Conservation (phyloP, 2,888 invertebrate genomes). For the Merodon equestris region DNA sequence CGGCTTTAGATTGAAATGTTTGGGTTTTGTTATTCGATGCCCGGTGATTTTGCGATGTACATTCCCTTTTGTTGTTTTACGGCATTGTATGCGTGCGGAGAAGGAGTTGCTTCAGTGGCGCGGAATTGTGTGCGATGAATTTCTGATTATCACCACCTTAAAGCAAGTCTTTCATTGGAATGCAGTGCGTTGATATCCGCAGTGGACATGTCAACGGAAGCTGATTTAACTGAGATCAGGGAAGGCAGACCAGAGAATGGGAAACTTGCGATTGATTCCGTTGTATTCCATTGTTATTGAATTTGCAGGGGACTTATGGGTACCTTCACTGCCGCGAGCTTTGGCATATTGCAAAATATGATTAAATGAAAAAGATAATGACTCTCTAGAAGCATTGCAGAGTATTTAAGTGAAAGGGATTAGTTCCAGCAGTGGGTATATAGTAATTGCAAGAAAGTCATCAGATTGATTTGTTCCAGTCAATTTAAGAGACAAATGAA, state of each 20-base stretch:
- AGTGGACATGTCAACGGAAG: conserved; percentile 15
- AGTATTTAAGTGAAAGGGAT: conserved; percentile 18
- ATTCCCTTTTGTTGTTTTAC: background rate
- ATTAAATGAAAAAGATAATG: conserved; percentile 8
- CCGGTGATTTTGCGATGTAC: conserved; percentile 1
- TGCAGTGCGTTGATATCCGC: conserved; percentile 8
- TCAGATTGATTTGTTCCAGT: no score
- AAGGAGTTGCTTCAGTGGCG: background rate
- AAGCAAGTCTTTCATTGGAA: conserved; percentile 39
- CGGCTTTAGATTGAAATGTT: conserved; percentile 17
- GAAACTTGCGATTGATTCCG: conserved; percentile 1
- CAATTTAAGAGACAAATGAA: background rate
- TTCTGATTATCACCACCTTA: conserved; percentile 28
- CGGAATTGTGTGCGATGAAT: conserved; percentile 49
- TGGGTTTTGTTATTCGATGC: background rate
- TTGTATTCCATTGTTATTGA: conserved; percentile 18
- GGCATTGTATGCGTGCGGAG: no score
- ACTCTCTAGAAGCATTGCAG: conserved; percentile 1
- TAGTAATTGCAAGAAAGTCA: no score
- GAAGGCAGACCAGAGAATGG: no score
- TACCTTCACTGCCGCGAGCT: background rate
- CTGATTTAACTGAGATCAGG: conserved; percentile 46
- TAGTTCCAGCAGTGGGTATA: background rate
- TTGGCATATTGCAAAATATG: background rate
- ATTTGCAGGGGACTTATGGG: no score